phyloP scores from a whole-genome alignment of 2,888 invertebrate species.

The Megaustenia siamemsis region DNA sequence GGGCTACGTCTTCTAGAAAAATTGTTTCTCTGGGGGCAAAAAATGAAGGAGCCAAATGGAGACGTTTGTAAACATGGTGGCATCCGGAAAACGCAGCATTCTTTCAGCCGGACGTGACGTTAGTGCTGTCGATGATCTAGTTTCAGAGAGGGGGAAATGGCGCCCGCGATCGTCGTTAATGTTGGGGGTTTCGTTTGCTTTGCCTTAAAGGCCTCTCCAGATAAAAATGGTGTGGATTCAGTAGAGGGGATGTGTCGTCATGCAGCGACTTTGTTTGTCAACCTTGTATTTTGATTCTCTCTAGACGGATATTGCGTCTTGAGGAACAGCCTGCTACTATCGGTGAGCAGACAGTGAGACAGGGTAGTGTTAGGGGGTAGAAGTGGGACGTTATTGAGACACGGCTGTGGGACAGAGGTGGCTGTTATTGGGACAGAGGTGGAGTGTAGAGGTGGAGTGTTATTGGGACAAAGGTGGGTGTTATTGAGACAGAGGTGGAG shows the following conservation, averaged over 20 bases:
- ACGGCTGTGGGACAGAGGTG: background rate
- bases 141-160: constrained; percentile 35
- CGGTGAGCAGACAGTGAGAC: background rate
- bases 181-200: constrained; percentile 31
- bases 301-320: constrained; percentile 49
- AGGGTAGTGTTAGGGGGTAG: background rate
- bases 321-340: background rate
- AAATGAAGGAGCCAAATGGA: constrained; percentile 54
- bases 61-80: constrained; percentile 52
- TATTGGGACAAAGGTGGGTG: background rate
- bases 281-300: constrained; percentile 18
- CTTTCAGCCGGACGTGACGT: constrained; percentile 51
- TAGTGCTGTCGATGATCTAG: constrained; percentile 41
- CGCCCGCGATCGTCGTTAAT: constrained; percentile 14
- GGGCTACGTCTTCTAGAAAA: constrained; percentile 41
- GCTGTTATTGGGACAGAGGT: background rate
- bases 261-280: constrained; percentile 39
- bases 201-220: constrained; percentile 42
- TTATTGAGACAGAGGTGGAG: background rate
- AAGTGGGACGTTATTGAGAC: background rate
- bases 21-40: constrained; percentile 52
- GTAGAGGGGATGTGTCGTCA: constrained; percentile 37
- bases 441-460: background rate
- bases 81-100: constrained; percentile 48
- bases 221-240: constrained; percentile 48